These are phyloP conservation scores for Anolis apletophallus DNA, from an alignment of 2,797 vertebrate species.

Conservation along the genomic window DNA sequence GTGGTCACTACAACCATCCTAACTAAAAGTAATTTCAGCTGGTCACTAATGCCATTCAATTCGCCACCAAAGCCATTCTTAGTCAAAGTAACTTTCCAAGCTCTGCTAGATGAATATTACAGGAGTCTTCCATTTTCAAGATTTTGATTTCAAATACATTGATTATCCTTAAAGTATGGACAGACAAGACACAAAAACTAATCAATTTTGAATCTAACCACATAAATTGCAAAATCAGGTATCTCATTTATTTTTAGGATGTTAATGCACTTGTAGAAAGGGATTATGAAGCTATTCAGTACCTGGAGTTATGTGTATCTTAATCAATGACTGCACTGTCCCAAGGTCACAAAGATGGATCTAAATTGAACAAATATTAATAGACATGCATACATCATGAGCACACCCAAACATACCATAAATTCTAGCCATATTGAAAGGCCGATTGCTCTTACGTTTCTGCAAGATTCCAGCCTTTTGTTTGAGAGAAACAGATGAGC, in stretches of 20 bases:
- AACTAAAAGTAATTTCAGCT: neutral
- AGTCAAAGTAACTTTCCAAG: neutral
- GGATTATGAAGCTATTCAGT: neutral
- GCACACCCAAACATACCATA: neutral
- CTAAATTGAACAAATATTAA: neutral
- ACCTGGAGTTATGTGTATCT: neutral
- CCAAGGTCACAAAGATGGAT: fast-evolving
- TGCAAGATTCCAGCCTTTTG: slow-evolving; percentile 12
- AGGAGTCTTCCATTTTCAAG: neutral
- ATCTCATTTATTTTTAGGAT: neutral
- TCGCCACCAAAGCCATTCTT: neutral
- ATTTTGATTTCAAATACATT: neutral
- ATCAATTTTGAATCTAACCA: neutral
- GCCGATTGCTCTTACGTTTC: slow-evolving; percentile 42
- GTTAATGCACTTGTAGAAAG: neutral
- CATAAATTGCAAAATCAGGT: neutral
- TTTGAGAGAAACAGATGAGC: slow-evolving; percentile 6
- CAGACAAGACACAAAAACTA: neutral
- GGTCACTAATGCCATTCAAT: neutral
- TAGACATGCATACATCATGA: neutral
- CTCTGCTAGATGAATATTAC: neutral
- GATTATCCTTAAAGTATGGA: neutral
- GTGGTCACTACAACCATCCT: no score
- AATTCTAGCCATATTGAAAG: neutral
- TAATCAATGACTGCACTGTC: neutral